phyloP scores from a whole-genome alignment of 2,888 invertebrate species.

The Zhuqinia jingwanae region DNA sequence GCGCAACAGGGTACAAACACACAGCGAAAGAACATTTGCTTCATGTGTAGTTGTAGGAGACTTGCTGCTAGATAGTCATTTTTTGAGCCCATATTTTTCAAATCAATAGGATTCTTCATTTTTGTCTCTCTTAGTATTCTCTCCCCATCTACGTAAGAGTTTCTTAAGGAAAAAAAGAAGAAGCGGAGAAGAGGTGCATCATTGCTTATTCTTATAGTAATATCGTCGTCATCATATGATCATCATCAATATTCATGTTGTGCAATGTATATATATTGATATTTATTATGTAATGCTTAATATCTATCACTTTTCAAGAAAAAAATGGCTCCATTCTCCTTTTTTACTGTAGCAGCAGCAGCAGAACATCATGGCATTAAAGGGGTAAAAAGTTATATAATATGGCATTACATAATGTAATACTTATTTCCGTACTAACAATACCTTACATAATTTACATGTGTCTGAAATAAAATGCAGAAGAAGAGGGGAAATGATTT shows the following conservation, averaged over 20 bases:
- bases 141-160: neutral
- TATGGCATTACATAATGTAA: neutral
- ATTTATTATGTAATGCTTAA: slow-evolving; percentile 19
- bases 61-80: slow-evolving; percentile 46
- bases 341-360: neutral
- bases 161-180: slow-evolving; percentile 15
- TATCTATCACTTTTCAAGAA: slow-evolving; percentile 54
- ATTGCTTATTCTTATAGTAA: slow-evolving; percentile 19
- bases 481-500: slow-evolving; percentile 42
- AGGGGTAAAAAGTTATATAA: too few species aligned
- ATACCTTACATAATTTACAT: too few species aligned
- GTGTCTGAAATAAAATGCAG: neutral
- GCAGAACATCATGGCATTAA: slow-evolving; percentile 32
- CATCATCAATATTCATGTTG: too few species aligned
- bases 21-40: slow-evolving; percentile 25
- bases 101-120: slow-evolving; percentile 56
- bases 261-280: too few species aligned
- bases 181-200: slow-evolving; percentile 32
- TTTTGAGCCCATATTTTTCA: slow-evolving; percentile 63
- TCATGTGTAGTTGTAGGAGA: slow-evolving; percentile 31
- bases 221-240: slow-evolving; percentile 45
- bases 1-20: slow-evolving; percentile 54
- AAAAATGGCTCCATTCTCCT: slow-evolving; percentile 39
- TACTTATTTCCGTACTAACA: too few species aligned
- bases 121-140: slow-evolving; percentile 23